These are phyloP conservation scores for Caiman crocodilus DNA, from an alignment of 2,797 vertebrate species.

Conservation along the genomic window DNA sequence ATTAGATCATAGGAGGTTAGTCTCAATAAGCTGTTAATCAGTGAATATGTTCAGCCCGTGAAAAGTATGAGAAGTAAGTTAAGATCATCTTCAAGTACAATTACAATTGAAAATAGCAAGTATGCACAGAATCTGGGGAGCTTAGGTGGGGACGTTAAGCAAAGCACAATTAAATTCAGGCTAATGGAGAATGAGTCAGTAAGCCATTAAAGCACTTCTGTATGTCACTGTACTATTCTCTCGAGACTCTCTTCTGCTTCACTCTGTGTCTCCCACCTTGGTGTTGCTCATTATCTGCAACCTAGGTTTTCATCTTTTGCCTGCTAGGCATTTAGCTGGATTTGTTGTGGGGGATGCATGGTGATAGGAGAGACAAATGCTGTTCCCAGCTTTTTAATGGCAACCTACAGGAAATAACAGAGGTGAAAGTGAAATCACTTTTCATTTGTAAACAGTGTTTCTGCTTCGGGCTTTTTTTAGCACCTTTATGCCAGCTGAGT, in stretches of 20 bases:
- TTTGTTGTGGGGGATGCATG: background rate
- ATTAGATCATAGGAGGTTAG: background rate
- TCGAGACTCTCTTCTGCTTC: background rate
- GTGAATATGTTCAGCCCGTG: background rate
- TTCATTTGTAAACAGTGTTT: background rate
- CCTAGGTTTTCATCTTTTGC: background rate
- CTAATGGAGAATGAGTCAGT: background rate
- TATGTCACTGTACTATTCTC: background rate
- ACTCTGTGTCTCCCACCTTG: accelerated
- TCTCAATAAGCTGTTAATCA: background rate
- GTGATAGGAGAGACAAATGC: background rate
- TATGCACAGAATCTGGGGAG: background rate
- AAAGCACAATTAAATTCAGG: background rate
- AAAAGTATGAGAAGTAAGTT: background rate
- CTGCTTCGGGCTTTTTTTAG: background rate
- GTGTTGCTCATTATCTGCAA: background rate
- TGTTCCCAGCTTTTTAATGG: background rate
- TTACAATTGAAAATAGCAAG: background rate
- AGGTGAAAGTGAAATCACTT: background rate
- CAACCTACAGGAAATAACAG: background rate
- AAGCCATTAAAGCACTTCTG: background rate
- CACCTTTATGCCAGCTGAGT: background rate
- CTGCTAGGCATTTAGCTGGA: background rate
- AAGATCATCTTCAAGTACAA: background rate
- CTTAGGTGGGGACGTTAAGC: background rate